Evolutionary conservation across 2,888 invertebrate genomes (phyloP).

Genomic region (Reticulitermes lucifugus): DNA sequence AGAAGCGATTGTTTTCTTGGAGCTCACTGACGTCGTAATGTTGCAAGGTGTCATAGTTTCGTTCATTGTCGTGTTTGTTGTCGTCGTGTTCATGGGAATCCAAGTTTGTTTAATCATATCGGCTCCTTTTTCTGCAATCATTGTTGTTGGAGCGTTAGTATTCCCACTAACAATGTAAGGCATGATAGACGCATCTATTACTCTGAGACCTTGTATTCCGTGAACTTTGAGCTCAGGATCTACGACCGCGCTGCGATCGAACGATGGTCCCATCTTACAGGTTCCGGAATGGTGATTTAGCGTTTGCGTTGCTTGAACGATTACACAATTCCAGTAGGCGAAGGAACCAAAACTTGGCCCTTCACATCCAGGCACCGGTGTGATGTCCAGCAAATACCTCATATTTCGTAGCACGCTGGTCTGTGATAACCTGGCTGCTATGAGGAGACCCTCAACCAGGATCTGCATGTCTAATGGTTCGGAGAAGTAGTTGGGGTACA

Average conservation of each 20-base stretch:
- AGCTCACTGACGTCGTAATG: not conserved
- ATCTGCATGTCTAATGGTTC: conserved; percentile 61
- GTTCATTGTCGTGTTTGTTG: not conserved
- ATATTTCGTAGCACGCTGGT: conserved; percentile 57
- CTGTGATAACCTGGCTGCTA: conserved; percentile 50
- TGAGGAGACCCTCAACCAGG: conserved; percentile 63
- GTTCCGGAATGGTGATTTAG: conserved; percentile 56
- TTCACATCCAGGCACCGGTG: conserved; percentile 66
- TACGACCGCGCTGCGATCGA: conserved; percentile 62
- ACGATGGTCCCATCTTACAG: conserved; percentile 60
- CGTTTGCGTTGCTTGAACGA: conserved; percentile 59
- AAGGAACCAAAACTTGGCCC: conserved; percentile 71
- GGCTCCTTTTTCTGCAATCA: conserved; percentile 75
- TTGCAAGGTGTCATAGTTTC: not conserved
- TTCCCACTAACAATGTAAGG: conserved; percentile 74
- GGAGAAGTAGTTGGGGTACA: conserved; percentile 77
- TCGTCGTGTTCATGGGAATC: not conserved
- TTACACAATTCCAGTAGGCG: conserved; percentile 76
- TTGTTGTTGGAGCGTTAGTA: conserved; percentile 77
- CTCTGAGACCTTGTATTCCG: conserved; percentile 73
- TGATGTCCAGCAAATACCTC: conserved; percentile 56
- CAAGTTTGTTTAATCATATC: conserved; percentile 72
- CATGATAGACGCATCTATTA: conserved; percentile 79
- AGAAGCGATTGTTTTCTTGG: not conserved
- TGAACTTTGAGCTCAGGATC: conserved; percentile 66